Conservation (phyloP, 2,113 vertebrate species). For the Willisornis vidua region DNA sequence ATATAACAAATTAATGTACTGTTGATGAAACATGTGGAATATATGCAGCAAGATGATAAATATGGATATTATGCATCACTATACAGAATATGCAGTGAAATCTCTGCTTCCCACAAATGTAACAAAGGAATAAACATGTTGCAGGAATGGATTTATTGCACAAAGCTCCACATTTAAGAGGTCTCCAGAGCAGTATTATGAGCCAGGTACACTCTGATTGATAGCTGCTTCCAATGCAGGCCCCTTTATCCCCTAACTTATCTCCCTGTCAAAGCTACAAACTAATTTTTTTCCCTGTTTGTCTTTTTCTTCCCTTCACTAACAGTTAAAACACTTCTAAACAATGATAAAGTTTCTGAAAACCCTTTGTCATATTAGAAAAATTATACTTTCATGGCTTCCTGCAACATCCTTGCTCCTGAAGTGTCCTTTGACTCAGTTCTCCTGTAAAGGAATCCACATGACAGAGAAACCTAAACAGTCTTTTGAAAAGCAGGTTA, state of each 20-base stretch:
- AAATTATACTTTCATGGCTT: not conserved
- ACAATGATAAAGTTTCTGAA: not conserved
- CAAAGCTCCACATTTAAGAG: constrained; percentile 9
- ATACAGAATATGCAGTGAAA: not conserved
- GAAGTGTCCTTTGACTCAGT: not conserved
- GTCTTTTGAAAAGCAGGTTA: not conserved
- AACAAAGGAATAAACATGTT: constrained; percentile 38
- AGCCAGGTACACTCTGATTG: constrained; percentile 14
- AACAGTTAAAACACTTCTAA: not conserved
- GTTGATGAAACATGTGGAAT: constrained; percentile 1
- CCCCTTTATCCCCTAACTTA: not conserved
- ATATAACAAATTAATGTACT: constrained; percentile 9
- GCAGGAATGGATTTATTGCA: constrained; percentile 29
- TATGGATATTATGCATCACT: not conserved
- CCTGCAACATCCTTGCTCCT: not conserved
- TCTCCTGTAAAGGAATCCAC: not conserved
- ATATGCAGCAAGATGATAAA: constrained; percentile 12
- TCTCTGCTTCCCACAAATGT: not conserved
- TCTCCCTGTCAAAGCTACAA: not conserved
- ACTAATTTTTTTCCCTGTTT: not conserved
- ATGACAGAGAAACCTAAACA: accelerated
- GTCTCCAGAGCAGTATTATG: constrained; percentile 25
- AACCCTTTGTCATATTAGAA: not conserved
- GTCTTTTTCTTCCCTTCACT: not conserved
- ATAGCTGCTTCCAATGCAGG: constrained; percentile 1